These are phyloP conservation scores for Tarsius wallacei DNA, from an alignment of 2,797 vertebrate species.

Conservation along the genomic window DNA sequence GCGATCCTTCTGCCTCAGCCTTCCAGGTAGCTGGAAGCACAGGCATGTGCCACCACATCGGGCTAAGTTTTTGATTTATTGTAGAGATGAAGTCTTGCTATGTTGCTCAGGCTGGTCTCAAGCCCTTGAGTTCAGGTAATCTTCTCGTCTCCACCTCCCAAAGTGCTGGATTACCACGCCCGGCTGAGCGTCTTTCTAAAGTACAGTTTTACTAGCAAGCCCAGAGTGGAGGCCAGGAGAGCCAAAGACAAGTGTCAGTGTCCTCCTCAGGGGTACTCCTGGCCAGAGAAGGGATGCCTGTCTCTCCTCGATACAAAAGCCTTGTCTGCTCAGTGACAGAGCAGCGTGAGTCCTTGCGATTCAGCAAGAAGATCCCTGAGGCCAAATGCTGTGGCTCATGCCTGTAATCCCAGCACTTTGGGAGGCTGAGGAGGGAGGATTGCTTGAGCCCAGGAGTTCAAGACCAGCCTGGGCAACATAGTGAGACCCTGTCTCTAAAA, in stretches of 20 bases:
- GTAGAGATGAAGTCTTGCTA: background rate
- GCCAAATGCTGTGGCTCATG: fast-evolving
- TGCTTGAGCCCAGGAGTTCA: background rate
- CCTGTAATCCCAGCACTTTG: background rate
- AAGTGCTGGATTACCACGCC: no score
- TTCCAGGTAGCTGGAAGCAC: no score
- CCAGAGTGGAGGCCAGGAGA: no score
- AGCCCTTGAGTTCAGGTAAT: background rate
- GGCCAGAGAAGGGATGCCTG: no score
- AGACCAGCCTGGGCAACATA: background rate
- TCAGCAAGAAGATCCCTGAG: background rate
- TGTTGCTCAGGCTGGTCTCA: background rate
- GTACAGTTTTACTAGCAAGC: no score
- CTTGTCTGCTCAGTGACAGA: background rate
- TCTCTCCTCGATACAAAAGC: no score
- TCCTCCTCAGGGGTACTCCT: no score
- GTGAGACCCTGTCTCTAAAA: background rate
- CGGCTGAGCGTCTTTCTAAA: no score
- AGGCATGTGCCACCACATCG: no score
- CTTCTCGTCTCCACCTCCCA: background rate
- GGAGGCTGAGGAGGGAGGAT: background rate
- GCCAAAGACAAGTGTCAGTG: no score
- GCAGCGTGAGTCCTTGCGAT: fast-evolving
- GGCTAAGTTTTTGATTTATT: no score
- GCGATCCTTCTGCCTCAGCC: no score